Evolutionary conservation across 2,113 vertebrate species (phyloP).

Genomic region (Eulacestoma nigropectus): DNA sequence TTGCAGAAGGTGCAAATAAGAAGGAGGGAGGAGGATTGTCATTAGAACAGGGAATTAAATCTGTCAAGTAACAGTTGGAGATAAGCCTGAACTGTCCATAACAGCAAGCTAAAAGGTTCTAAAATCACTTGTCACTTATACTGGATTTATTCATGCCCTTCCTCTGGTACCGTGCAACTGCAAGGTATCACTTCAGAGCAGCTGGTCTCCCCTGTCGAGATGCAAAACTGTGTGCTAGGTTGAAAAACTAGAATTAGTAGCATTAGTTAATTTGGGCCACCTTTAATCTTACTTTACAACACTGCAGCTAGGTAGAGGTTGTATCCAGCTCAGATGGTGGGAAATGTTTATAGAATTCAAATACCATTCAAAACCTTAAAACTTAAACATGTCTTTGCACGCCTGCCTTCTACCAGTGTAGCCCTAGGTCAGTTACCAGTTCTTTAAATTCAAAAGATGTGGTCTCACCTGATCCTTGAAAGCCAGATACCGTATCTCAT

Average conservation of each 20-base stretch:
- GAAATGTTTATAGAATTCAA: not conserved
- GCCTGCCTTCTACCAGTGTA: not conserved
- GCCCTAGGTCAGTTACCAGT: not conserved
- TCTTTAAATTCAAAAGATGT: not conserved
- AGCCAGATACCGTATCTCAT: not conserved
- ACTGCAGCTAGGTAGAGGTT: not conserved
- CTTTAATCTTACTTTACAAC: not conserved
- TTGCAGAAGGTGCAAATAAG: not conserved
- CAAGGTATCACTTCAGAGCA: not conserved
- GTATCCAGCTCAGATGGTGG: not conserved
- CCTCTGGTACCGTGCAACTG: not conserved
- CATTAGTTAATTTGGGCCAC: not conserved
- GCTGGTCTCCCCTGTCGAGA: not conserved
- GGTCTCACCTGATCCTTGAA: not conserved
- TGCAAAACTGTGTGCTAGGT: not conserved
- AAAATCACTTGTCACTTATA: not conserved
- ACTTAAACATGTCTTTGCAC: not conserved
- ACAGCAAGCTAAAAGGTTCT: not conserved
- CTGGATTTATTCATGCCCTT: not conserved
- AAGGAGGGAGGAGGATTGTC: not conserved
- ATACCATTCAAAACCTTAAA: not conserved
- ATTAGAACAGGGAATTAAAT: not conserved
- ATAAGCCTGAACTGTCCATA: not conserved
- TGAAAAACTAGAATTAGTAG: not conserved
- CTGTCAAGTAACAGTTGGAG: not conserved